A percentile compares a stretch with the other conserved stretches of the same genome.
These are phyloP conservation scores for Tenualosa thibaudeaui DNA, from an alignment of 2,797 vertebrate genomes.

Conservation along the genomic window DNA sequence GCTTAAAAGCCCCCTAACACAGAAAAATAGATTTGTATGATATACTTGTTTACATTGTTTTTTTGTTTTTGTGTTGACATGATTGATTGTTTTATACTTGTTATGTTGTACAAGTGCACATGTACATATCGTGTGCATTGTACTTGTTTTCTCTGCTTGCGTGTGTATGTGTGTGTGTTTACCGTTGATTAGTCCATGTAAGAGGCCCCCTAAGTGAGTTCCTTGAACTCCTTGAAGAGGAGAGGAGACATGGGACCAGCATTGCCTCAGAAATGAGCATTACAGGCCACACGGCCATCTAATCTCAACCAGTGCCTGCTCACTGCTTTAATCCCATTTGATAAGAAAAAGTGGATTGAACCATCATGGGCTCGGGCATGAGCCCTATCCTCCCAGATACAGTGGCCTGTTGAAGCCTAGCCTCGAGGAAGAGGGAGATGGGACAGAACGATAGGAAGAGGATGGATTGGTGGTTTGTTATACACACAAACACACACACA, in stretches of 20 bases:
- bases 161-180: background rate
- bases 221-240: background rate
- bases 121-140: background rate
- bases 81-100: background rate
- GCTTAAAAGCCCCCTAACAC: no score
- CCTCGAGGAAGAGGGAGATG: background rate
- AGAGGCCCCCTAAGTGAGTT: background rate
- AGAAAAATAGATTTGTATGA: no score
- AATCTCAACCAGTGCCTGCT: conserved; percentile 47
- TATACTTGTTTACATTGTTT: no score
- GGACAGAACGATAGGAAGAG: no score
- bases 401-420: conserved; percentile 39
- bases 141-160: background rate
- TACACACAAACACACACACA: no score
- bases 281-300: conserved; percentile 51
- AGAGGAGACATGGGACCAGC: background rate
- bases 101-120: no score
- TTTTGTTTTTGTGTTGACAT: background rate
- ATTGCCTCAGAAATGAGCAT: conserved; percentile 49
- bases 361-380: conserved; percentile 12
- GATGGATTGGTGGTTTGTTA: no score
- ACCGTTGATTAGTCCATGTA: background rate
- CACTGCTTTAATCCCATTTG: conserved; percentile 64
- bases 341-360: conserved; percentile 64
- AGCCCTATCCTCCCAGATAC: conserved; percentile 50